A percentile compares a stretch with the other conserved stretches of the same genome.
phyloP scores from a whole-genome alignment of 2,888 invertebrate species.

The Norana najaformis region DNA sequence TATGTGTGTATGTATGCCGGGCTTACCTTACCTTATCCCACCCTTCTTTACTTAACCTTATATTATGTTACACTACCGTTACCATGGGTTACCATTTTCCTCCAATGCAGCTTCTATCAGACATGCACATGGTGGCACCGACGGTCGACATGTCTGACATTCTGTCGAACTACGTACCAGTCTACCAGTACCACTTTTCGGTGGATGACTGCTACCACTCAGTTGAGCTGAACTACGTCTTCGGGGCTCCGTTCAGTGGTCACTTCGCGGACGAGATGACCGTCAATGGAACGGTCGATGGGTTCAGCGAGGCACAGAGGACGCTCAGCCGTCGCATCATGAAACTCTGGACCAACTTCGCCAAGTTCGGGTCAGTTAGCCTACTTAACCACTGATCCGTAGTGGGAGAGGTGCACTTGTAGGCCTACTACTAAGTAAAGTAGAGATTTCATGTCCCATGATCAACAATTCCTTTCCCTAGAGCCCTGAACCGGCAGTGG shows the following conservation, averaged over 20 bases:
- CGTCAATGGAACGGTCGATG: conserved; percentile 1
- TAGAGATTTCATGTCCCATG: too few relatives aligned
- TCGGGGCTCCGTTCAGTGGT: conserved; percentile 47
- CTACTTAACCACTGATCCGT: too few relatives aligned
- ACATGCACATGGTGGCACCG: conserved; percentile 46
- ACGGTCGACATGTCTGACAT: conserved; percentile 40
- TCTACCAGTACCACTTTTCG: conserved; percentile 44
- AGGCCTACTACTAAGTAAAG: too few relatives aligned
- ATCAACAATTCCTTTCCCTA: too few relatives aligned
- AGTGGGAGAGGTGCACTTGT: too few relatives aligned
- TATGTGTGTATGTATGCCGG: too few relatives aligned
- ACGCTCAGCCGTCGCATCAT: conserved; percentile 39
- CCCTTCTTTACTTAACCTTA: neutral
- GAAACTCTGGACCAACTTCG: conserved; percentile 45
- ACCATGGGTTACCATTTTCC: neutral
- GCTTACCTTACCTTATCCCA: neutral
- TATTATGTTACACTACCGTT: neutral
- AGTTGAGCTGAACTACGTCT: conserved; percentile 45
- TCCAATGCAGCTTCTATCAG: conserved; percentile 44
- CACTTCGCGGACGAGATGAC: conserved; percentile 43
- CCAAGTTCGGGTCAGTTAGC: conserved; percentile 41
- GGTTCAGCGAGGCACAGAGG: conserved; percentile 36
- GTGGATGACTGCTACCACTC: conserved; percentile 43
- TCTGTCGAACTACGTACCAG: conserved; percentile 32
- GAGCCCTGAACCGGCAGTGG: too few relatives aligned